These are phyloP conservation scores for Pampusana beccarii DNA, from an alignment of 2,113 vertebrate genomes.

Conservation along the genomic window DNA sequence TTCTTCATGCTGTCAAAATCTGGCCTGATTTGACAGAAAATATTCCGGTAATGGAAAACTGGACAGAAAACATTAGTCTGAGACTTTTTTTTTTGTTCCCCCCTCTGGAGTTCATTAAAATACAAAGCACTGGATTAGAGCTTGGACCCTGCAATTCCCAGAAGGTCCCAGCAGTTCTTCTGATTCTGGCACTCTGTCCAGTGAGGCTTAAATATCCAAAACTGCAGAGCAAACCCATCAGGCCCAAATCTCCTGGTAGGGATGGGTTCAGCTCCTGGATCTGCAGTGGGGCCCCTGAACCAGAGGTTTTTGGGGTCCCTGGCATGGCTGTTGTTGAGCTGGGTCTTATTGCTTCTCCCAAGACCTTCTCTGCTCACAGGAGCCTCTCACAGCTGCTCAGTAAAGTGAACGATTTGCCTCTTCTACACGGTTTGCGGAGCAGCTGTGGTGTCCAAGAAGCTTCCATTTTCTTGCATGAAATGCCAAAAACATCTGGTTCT, in stretches of 20 bases:
- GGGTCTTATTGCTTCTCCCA: not conserved
- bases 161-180: not conserved
- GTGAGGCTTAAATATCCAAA: not conserved
- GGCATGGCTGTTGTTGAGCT: not conserved
- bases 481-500: not conserved
- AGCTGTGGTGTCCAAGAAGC: not conserved
- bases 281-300: not conserved
- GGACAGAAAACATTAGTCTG: not conserved
- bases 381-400: not conserved
- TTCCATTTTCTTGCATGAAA: not conserved
- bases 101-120: not conserved
- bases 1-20: not conserved
- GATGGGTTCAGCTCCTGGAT: not conserved
- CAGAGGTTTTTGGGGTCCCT: not conserved
- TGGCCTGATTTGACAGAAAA: not conserved
- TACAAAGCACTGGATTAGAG: not conserved
- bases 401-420: not conserved
- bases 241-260: not conserved
- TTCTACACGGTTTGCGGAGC: not conserved
- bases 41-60: not conserved
- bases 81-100: not conserved
- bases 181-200: not conserved
- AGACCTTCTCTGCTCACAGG: not conserved
- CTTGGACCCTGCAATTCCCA: not conserved
- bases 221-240: not conserved